Conservation (phyloP, 2,888 invertebrate species). For the Melieria crassipennis region DNA sequence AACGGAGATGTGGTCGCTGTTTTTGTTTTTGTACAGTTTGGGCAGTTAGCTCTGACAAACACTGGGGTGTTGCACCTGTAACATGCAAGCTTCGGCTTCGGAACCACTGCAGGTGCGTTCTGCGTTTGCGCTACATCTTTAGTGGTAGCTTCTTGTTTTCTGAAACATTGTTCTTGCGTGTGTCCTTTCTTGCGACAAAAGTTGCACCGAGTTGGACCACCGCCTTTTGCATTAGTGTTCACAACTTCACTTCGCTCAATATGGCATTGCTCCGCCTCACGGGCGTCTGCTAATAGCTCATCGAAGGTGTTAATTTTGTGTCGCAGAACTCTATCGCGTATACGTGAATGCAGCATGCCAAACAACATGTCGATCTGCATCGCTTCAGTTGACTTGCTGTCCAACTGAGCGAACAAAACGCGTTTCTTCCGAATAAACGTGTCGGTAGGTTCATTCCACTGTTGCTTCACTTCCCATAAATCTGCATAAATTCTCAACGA, state of each 20-base stretch:
- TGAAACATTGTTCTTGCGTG: constrained; percentile 11
- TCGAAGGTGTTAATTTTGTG: constrained; percentile 13
- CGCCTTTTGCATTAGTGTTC: not conserved
- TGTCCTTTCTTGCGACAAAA: constrained; percentile 23
- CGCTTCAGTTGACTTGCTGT: constrained; percentile 8
- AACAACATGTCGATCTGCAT: constrained; percentile 25
- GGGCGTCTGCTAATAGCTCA: constrained; percentile 10
- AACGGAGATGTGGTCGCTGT: not conserved
- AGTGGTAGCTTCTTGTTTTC: constrained; percentile 3
- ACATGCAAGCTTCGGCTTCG: constrained; percentile 33
- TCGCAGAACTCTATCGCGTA: constrained; percentile 18
- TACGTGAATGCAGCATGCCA: constrained; percentile 18
- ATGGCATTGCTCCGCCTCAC: constrained; percentile 8
- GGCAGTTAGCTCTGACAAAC: constrained; percentile 33
- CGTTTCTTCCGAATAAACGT: no score
- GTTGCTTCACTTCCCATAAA: no score
- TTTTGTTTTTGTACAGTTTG: constrained; percentile 26
- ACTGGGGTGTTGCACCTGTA: constrained; percentile 35
- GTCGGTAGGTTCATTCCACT: no score
- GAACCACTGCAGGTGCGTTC: constrained; percentile 12
- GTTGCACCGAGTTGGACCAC: not conserved
- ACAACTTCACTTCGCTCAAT: constrained; percentile 1
- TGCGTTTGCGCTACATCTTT: constrained; percentile 8
- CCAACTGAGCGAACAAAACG: no score
- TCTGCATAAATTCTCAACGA: no score